phyloP scores from a whole-genome alignment of 2,888 invertebrate genomes.

The Lasioglossum zephyrum region DNA sequence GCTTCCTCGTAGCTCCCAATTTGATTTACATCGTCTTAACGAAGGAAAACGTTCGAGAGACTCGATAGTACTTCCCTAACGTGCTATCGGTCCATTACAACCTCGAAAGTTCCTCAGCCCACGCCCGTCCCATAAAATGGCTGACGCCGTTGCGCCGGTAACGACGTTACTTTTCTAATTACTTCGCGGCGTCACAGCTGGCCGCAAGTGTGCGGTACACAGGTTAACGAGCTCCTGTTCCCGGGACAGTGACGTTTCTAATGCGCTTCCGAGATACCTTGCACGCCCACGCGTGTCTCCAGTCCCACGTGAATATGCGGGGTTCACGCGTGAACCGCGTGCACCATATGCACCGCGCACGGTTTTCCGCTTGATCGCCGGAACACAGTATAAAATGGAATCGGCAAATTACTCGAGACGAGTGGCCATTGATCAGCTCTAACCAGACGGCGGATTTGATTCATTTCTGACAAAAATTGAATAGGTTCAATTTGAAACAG shows the following conservation, averaged over 20 bases:
- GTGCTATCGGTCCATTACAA: background rate
- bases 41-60: background rate
- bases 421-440: background rate
- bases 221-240: constrained; percentile 67
- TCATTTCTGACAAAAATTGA: too few relatives aligned
- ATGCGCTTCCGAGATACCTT: constrained; percentile 69
- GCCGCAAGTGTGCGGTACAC: constrained; percentile 40
- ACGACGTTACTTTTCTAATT: constrained; percentile 56
- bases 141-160: background rate
- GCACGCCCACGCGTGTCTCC: constrained; percentile 68
- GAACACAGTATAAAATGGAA: background rate
- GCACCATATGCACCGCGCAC: background rate
- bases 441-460: too few relatives aligned
- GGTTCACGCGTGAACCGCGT: constrained; percentile 50
- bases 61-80: background rate
- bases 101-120: background rate
- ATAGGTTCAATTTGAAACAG: too few relatives aligned
- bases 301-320: constrained; percentile 47
- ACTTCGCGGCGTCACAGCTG: constrained; percentile 49
- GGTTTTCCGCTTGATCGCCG: background rate
- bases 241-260: constrained; percentile 62
- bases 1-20: background rate
- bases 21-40: background rate
- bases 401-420: background rate
- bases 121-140: background rate